These are phyloP conservation scores for Coelopa pilipes DNA, from an alignment of 2,888 invertebrate genomes.

Conservation along the genomic window DNA sequence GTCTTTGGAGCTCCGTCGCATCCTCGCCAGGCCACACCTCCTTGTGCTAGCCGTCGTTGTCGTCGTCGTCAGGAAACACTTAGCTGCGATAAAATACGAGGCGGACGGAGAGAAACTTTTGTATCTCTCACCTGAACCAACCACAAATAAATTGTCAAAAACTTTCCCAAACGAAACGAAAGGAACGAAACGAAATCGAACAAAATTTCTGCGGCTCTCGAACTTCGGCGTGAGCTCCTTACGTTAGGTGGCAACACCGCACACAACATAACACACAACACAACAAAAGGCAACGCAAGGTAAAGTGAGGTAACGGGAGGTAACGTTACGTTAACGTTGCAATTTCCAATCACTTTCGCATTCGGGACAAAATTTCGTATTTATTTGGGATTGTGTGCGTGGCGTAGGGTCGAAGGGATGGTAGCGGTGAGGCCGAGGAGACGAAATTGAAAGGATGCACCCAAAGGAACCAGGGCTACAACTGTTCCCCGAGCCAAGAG, in stretches of 20 bases:
- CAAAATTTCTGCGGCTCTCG: conserved; percentile 2
- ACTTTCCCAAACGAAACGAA: conserved; percentile 37
- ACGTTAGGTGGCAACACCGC: background rate
- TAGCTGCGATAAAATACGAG: conserved; percentile 4
- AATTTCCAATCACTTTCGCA: conserved; percentile 62
- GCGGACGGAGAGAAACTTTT: conserved; percentile 21
- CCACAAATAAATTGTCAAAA: conserved; percentile 58
- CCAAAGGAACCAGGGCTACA: too few relatives aligned
- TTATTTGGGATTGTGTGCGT: conserved; percentile 18
- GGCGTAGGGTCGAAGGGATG: conserved; percentile 16
- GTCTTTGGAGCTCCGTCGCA: background rate
- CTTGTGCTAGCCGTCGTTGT: background rate
- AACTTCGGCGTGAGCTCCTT: background rate
- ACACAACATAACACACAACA: background rate
- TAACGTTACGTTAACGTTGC: conserved; percentile 47
- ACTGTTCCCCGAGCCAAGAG: background rate
- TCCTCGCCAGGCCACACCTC: too few relatives aligned
- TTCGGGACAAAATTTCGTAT: conserved; percentile 51
- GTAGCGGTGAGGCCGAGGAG: too few relatives aligned
- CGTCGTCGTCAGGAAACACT: conserved; percentile 25
- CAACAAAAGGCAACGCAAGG: conserved; percentile 27
- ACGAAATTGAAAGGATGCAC: background rate
- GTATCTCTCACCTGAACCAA: conserved; percentile 48
- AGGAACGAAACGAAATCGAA: conserved; percentile 38
- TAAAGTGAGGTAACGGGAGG: conserved; percentile 1